Evolutionary conservation across 2,797 vertebrate genomes (phyloP), one percentile per base, ranked within the genome.

Genomic region (Sebastes glaucus): DNA sequence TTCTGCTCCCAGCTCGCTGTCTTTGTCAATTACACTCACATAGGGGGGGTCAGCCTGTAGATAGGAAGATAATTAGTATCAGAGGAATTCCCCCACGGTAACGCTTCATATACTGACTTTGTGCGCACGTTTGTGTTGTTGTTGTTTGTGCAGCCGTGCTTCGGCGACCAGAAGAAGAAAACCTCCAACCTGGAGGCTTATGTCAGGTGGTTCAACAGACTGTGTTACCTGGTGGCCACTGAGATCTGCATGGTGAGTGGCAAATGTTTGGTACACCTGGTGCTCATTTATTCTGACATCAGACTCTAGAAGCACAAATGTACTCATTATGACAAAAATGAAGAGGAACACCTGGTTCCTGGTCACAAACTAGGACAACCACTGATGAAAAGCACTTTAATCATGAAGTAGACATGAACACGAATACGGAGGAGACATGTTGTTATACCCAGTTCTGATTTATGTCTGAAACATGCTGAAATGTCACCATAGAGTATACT

Each of bases 171-270:
- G 84, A 99, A 99, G 94, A 93, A 94, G 88, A 99, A 98, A 92
- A 96, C 97, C 27, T 93, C 96, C 35, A 99, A 98, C 86, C 94
- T 99, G 73, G 97, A 99, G 93, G 98, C 97, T 4, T 99, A 99
- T 0, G 98, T 99, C 87, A 97, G 98, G 67, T 99, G 98, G 98
- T 99, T 99, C 89, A 99, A 99, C 95, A 96, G 97, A 72, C 84
- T 93, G 83, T 95, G 97, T 92, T 99, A 98, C 94, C 96, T 99
- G 4, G 97, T 98, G 8, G 97, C 98, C 0, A 99, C 98, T 3
- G 98, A 98, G 95, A 98, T 98, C 87, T 99, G 98, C 94, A 97
- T 98, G 97, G 98, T 99, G 88, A 95, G 96, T 86, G 35, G 52
- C 70, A 64, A 74, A 81, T 61, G 69, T 14, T 22, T 35, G n/a